A percentile compares a stretch with the other conserved stretches of the same genome.
Evolutionary conservation across 1,140 invertebrate genomes (phyloP).

Genomic region (Plectrocnemia conspersa): DNA sequence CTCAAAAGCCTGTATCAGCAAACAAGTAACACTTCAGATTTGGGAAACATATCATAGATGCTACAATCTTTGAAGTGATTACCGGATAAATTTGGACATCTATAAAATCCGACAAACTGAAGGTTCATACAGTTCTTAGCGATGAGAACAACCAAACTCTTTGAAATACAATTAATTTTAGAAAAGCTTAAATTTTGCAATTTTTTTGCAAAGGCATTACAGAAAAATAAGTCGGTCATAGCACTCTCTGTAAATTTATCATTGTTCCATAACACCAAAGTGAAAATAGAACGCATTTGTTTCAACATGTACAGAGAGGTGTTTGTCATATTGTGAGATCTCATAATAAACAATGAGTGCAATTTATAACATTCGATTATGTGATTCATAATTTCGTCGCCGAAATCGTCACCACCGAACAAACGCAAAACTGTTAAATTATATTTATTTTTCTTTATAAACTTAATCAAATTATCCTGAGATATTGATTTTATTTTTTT

Average conservation of each 20-base stretch:
- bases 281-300: constrained; percentile 35
- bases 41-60: no score
- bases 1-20: no score
- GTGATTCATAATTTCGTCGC: constrained; percentile 41
- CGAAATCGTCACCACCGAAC: constrained; percentile 42
- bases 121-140: no score
- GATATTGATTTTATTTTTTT: constrained; percentile 45
- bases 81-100: no score
- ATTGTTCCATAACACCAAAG: constrained; percentile 49
- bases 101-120: no score
- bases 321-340: constrained; percentile 47
- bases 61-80: no score
- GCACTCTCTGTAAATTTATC: constrained; percentile 41
- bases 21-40: no score
- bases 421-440: constrained; percentile 42
- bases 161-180: no score
- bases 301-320: constrained; percentile 39
- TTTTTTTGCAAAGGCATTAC: no score
- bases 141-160: no score
- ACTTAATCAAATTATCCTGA: constrained; percentile 40
- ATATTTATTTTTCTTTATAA: constrained; percentile 40
- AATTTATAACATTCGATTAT: constrained; percentile 41
- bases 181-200: no score
- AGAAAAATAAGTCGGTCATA: no score
- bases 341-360: constrained; percentile 44